These are phyloP conservation scores for Odontomyia ornata DNA, from an alignment of 2,888 invertebrate genomes.

Conservation along the genomic window DNA sequence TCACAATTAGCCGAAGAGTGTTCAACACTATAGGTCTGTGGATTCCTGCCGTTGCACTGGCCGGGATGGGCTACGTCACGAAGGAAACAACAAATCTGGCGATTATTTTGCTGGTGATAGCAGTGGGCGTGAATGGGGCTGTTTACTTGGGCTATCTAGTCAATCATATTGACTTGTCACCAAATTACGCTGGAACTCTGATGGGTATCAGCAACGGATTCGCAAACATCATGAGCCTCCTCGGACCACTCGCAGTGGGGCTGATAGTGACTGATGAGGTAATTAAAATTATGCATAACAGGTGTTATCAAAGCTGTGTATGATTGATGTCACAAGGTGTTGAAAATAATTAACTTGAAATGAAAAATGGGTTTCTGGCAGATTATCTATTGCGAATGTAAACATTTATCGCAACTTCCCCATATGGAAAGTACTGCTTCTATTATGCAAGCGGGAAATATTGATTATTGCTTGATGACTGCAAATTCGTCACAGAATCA, in stretches of 20 bases:
- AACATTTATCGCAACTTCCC: too few species aligned
- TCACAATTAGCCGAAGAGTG: conserved; percentile 58
- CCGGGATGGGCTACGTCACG: conserved; percentile 66
- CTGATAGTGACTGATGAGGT: conserved; percentile 69
- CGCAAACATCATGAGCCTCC: conserved; percentile 71
- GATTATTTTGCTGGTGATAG: conserved; percentile 67
- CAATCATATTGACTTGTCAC: conserved; percentile 76
- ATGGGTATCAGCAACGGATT: conserved; percentile 76
- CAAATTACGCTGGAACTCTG: conserved; percentile 74
- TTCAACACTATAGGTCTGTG: conserved; percentile 64
- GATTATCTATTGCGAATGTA: too few species aligned
- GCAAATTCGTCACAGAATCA: too few species aligned
- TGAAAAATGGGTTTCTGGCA: too few species aligned
- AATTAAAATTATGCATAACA: conserved; percentile 42
- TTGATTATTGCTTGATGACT: too few species aligned
- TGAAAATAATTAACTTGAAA: too few species aligned
- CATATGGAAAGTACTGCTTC: too few species aligned
- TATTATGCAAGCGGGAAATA: too few species aligned
- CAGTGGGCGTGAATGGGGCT: conserved; percentile 71
- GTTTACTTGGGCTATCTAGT: conserved; percentile 71
- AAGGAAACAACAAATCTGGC: conserved; percentile 64
- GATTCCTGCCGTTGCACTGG: conserved; percentile 68
- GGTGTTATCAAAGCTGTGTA: not conserved
- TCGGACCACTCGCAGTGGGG: conserved; percentile 71
- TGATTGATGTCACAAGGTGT: too few species aligned